phyloP scores from a whole-genome alignment of 2,888 invertebrate species.

The Elaeidobius kamerunicus region DNA sequence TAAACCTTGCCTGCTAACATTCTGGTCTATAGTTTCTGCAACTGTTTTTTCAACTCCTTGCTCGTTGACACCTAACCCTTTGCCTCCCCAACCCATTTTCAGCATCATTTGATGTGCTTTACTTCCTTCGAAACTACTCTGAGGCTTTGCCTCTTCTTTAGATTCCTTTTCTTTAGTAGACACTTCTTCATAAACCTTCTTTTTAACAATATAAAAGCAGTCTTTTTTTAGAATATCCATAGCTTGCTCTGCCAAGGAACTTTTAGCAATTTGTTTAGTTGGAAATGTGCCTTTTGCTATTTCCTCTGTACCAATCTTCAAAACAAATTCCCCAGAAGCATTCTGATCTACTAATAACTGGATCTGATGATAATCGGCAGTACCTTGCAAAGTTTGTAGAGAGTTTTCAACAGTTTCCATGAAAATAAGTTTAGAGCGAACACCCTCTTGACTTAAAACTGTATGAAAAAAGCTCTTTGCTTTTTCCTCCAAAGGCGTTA shows the following conservation, averaged over 20 bases:
- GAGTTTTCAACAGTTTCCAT: constrained; percentile 23
- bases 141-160: constrained; percentile 14
- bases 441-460: constrained; percentile 23
- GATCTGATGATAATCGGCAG: constrained; percentile 24
- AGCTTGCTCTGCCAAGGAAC: constrained; percentile 35
- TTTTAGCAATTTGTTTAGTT: constrained; percentile 34
- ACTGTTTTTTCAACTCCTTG: constrained; percentile 39
- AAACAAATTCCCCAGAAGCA: constrained; percentile 11
- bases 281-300: constrained; percentile 24
- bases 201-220: constrained; percentile 38
- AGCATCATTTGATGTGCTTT: constrained; percentile 41
- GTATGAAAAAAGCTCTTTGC: constrained; percentile 19
- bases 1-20: constrained; percentile 37
- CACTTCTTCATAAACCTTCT: constrained; percentile 37
- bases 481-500: constrained; percentile 21
- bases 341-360: constrained; percentile 16
- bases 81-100: constrained; percentile 42
- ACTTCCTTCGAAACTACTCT: constrained; percentile 33
- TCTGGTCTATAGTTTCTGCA: constrained; percentile 37
- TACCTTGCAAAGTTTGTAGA: constrained; percentile 17
- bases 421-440: constrained; percentile 28
- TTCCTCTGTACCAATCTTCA: constrained; percentile 28
- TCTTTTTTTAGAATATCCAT: constrained; percentile 35
- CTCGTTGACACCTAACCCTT: constrained; percentile 39
- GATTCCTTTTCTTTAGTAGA: constrained; percentile 30